These are phyloP conservation scores for Thelaira solivaga DNA, from an alignment of 2,888 invertebrate genomes.

Conservation along the genomic window DNA sequence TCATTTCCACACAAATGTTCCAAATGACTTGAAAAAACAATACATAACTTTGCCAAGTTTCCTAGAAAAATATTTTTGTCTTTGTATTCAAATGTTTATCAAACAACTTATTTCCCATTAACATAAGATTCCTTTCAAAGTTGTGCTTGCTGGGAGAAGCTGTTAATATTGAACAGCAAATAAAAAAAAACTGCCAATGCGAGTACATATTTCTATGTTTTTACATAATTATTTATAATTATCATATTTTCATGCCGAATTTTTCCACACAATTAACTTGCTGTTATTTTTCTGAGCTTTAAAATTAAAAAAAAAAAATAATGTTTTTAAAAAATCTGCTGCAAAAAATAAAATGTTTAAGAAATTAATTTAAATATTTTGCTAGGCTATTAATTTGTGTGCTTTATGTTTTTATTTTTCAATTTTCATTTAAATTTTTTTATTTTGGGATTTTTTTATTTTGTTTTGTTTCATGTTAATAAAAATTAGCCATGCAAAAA, in stretches of 20 bases:
- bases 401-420: constrained; percentile 4
- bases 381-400: constrained; percentile 50
- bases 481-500: constrained; percentile 42
- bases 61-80: too few relatives aligned
- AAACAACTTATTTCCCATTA: too few relatives aligned
- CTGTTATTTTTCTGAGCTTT: background rate
- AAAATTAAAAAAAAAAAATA: background rate
- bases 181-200: too few relatives aligned
- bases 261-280: constrained; percentile 4
- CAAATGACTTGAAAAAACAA: too few relatives aligned
- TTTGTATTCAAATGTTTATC: too few relatives aligned
- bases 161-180: background rate
- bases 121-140: too few relatives aligned
- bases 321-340: constrained; percentile 27
- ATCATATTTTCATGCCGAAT: constrained; percentile 40
- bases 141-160: background rate
- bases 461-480: constrained; percentile 21
- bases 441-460: too few relatives aligned
- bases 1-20: too few relatives aligned
- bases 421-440: background rate
- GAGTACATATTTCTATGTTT: too few relatives aligned
- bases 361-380: constrained; percentile 58
- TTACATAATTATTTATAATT: constrained; percentile 47
- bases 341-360: constrained; percentile 21
- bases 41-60: too few relatives aligned